These are phyloP conservation scores for Drosophila stalkeri DNA, from an alignment of 2,888 invertebrate genomes.

Conservation along the genomic window DNA sequence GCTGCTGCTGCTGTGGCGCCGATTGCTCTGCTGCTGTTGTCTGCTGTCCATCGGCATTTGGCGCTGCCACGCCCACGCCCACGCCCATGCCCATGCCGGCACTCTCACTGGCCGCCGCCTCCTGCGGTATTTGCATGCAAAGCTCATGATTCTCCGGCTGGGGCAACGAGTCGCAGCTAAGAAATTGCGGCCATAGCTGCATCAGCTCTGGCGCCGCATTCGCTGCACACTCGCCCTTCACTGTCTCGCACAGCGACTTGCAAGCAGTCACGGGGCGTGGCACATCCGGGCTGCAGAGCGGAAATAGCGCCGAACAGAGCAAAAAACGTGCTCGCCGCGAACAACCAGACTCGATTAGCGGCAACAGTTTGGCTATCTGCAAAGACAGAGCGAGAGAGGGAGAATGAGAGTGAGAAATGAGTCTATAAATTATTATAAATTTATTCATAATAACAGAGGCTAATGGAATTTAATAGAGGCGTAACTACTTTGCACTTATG, in stretches of 20 bases:
- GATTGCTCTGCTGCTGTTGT: conserved; percentile 27
- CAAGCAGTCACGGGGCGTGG: conserved; percentile 94
- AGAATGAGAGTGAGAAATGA: neutral
- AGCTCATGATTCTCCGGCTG: conserved; percentile 89
- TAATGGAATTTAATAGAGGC: neutral
- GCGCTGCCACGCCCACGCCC: neutral
- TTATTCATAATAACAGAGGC: neutral
- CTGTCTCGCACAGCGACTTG: conserved; percentile 93
- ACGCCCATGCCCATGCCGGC: too few species aligned
- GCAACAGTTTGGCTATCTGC: conserved; percentile 90
- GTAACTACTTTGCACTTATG: neutral
- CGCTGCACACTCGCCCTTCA: conserved; percentile 88
- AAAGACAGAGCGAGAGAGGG: conserved; percentile 63
- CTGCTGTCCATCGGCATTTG: neutral
- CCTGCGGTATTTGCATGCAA: conserved; percentile 90
- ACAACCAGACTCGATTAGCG: conserved; percentile 91
- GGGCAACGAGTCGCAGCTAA: conserved; percentile 93
- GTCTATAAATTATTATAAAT: neutral
- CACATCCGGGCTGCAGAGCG: conserved; percentile 95
- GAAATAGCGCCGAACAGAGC: conserved; percentile 95
- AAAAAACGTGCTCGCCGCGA: conserved; percentile 93
- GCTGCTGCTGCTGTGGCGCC: conserved; percentile 44
- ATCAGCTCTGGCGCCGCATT: conserved; percentile 87
- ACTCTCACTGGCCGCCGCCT: conserved; percentile 22
- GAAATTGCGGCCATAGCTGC: conserved; percentile 90